Conservation (phyloP, 2,888 invertebrate genomes). For the Phlogophora meticulosa region DNA sequence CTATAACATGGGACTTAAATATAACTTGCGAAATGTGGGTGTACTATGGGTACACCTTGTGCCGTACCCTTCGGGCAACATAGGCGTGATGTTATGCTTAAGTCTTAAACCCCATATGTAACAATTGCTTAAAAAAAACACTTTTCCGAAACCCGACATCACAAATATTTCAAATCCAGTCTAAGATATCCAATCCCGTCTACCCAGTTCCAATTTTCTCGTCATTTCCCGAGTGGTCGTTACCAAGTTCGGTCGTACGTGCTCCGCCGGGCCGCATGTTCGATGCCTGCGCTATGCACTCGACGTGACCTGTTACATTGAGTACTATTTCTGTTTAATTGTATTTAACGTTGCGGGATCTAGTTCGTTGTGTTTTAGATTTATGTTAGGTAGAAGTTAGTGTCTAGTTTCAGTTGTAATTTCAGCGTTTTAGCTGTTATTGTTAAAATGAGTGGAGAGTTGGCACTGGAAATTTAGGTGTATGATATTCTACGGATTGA, state of each 20-base stretch:
- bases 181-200: slow-evolving; percentile 34
- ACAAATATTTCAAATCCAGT: slow-evolving; percentile 42
- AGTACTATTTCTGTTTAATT: slow-evolving; percentile 52
- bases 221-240: slow-evolving; percentile 58
- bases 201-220: slow-evolving; percentile 40
- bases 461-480: neutral
- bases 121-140: too few species aligned
- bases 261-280: slow-evolving; percentile 57
- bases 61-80: too few species aligned
- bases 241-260: slow-evolving; percentile 63
- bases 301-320: slow-evolving; percentile 51
- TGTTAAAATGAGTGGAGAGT: neutral
- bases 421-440: slow-evolving; percentile 21
- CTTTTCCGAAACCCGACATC: neutral
- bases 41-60: too few species aligned
- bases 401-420: slow-evolving; percentile 10
- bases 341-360: neutral
- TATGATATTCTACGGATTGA: neutral
- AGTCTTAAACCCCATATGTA: too few species aligned
- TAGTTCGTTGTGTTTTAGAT: slow-evolving; percentile 37
- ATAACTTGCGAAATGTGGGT: too few species aligned
- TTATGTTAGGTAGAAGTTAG: slow-evolving; percentile 43
- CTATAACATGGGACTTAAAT: too few species aligned
- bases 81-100: too few species aligned
- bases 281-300: slow-evolving; percentile 51